phyloP scores from a whole-genome alignment of 1,140 invertebrate species.

The Bombus confusus region DNA sequence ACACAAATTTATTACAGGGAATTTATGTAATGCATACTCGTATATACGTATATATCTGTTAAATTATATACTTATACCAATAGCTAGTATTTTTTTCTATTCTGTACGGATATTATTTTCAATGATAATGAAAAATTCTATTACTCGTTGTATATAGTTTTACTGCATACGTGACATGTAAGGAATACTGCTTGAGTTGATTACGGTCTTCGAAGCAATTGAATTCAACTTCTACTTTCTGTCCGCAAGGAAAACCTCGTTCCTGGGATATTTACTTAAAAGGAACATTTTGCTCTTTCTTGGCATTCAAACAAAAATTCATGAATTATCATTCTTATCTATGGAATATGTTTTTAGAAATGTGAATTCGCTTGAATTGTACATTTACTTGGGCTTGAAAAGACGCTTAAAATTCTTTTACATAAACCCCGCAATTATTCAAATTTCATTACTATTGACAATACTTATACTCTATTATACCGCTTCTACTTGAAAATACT shows the following conservation, averaged over 20 bases:
- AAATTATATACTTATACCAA: too few species aligned
- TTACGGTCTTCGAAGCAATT: slow-evolving; percentile 19
- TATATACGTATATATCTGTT: too few species aligned
- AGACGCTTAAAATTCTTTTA: too few species aligned
- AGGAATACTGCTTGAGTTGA: background rate
- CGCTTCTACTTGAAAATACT: too few species aligned
- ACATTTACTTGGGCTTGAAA: background rate
- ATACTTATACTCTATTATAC: too few species aligned
- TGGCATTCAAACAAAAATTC: background rate
- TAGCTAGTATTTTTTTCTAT: too few species aligned
- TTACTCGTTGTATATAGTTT: background rate
- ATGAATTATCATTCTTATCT: background rate
- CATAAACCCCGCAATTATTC: too few species aligned
- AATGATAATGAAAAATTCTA: background rate
- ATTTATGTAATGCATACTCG: too few species aligned
- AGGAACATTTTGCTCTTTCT: slow-evolving; percentile 13
- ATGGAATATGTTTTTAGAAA: background rate
- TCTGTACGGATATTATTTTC: too few species aligned
- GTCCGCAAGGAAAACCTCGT: slow-evolving; percentile 7
- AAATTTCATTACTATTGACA: too few species aligned
- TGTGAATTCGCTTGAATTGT: background rate
- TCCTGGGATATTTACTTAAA: slow-evolving; percentile 14
- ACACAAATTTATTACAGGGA: too few species aligned
- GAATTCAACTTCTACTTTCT: slow-evolving; percentile 25
- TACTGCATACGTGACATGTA: background rate